These are phyloP conservation scores for Podilymbus podiceps DNA, from an alignment of 2,113 vertebrate species.

Conservation along the genomic window DNA sequence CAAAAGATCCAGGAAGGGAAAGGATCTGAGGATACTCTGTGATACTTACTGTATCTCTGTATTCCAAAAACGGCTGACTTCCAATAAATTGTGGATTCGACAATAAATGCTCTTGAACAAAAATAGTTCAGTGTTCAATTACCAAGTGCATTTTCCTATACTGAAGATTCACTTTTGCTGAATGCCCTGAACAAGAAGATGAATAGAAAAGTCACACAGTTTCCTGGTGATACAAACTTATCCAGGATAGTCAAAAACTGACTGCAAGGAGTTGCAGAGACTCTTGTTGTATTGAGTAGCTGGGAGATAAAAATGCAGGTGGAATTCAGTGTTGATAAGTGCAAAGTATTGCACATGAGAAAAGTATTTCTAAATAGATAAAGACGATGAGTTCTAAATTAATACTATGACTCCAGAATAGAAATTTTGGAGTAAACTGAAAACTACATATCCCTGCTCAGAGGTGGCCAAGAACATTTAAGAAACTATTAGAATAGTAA, in stretches of 20 bases:
- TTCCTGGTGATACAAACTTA: neutral
- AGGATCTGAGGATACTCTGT: neutral
- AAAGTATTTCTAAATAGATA: constrained; percentile 1
- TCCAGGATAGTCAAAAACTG: neutral
- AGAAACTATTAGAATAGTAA: neutral
- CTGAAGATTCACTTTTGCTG: constrained; percentile 1
- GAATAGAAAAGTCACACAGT: neutral
- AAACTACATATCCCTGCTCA: neutral
- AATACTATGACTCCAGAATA: neutral
- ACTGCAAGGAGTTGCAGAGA: neutral
- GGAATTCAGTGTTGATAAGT: neutral
- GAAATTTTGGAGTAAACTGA: neutral
- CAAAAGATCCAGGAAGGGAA: neutral
- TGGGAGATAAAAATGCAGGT: neutral
- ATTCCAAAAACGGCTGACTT: constrained; percentile 37
- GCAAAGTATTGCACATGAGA: neutral
- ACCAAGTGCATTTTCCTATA: neutral
- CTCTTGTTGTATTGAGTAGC: neutral
- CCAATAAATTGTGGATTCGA: constrained; percentile 39
- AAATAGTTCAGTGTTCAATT: constrained; percentile 49
- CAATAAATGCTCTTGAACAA: constrained; percentile 51
- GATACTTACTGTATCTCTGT: neutral
- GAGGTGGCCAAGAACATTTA: neutral
- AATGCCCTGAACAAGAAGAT: neutral
- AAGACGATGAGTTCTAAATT: neutral